Evolutionary conservation across 2,113 vertebrate species (phyloP).

Genomic region (Heterochromis multidens): DNA sequence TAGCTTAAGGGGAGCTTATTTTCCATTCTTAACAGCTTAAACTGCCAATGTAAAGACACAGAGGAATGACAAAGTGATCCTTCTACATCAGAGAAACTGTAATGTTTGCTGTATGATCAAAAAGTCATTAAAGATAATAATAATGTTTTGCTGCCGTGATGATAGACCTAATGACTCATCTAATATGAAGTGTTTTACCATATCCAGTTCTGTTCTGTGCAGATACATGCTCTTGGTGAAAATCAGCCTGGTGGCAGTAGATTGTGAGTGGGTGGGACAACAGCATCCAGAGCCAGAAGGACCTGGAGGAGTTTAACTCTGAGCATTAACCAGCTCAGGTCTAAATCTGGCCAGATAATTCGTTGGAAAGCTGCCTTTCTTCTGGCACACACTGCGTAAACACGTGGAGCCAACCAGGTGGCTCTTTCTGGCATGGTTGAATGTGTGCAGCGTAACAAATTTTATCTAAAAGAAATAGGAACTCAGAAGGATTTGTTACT

Average conservation of each 20-base stretch:
- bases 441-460: not conserved
- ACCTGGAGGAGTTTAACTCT: slow-evolving; percentile 61
- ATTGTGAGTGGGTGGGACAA: not conserved
- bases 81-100: not conserved
- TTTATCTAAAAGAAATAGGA: not conserved
- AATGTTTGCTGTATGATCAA: not conserved
- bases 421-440: not conserved
- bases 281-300: slow-evolving; percentile 26
- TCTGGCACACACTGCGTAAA: slow-evolving; percentile 26
- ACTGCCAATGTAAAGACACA: not conserved
- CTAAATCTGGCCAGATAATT: slow-evolving; percentile 68
- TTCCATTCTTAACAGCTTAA: not conserved
- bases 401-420: slow-evolving; percentile 20
- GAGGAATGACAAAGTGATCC: not conserved
- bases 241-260: not conserved
- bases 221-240: not conserved
- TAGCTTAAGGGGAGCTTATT: not conserved
- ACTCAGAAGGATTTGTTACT: not conserved
- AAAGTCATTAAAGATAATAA: not conserved
- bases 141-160: not conserved
- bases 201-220: not conserved
- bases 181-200: not conserved
- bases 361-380: slow-evolving; percentile 48
- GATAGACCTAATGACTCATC: not conserved
- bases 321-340: slow-evolving; percentile 69